Evolutionary conservation across 2,113 vertebrate genomes (phyloP).

Genomic region (Scytalopus superciliaris): DNA sequence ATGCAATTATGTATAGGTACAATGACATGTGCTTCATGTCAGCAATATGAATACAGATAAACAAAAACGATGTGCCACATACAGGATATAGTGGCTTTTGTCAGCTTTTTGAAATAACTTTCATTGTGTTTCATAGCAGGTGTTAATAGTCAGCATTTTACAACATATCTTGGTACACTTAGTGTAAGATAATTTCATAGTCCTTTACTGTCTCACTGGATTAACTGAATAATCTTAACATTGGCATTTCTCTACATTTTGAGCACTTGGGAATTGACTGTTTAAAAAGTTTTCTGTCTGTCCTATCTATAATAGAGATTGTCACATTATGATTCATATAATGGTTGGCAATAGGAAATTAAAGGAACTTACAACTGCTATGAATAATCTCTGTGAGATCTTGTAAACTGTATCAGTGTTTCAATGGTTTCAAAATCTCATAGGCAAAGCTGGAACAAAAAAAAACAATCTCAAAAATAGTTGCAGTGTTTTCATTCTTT

Average conservation of each 20-base stretch:
- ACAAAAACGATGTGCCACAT: background rate
- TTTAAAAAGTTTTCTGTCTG: background rate
- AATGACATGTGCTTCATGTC: conserved; percentile 12
- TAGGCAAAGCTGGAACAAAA: background rate
- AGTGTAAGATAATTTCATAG: background rate
- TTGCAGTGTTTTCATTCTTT: background rate
- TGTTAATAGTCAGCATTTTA: background rate
- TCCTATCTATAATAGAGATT: background rate
- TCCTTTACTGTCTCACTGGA: background rate
- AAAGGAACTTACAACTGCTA: background rate
- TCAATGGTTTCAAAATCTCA: background rate
- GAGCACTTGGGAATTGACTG: background rate
- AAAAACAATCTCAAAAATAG: background rate
- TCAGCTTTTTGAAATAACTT: background rate
- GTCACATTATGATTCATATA: background rate
- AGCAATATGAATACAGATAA: conserved; percentile 27
- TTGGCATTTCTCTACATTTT: background rate
- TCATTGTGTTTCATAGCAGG: background rate
- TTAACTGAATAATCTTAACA: background rate
- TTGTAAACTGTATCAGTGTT: background rate
- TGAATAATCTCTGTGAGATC: background rate
- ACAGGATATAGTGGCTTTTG: background rate
- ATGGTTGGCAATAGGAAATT: background rate
- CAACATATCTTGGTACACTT: background rate
- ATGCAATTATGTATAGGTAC: conserved; percentile 46